A percentile compares a stretch with the other conserved stretches of the same genome.
These are phyloP conservation scores for Beaufortia kweichowensis DNA, from an alignment of 2,113 vertebrate species.

Conservation along the genomic window DNA sequence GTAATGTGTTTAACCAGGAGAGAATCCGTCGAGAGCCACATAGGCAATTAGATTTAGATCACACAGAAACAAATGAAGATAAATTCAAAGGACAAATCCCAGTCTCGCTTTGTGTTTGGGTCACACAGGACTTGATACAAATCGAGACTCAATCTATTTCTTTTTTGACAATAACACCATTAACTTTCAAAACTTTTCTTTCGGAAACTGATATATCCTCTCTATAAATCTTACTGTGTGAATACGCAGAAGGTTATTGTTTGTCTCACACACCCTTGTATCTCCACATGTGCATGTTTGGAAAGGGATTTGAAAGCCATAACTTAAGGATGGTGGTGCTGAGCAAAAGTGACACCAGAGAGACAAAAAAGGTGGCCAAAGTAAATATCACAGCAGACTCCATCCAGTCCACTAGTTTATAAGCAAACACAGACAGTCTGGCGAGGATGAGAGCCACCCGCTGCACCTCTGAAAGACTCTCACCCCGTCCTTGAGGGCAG, in stretches of 20 bases:
- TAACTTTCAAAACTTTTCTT: neutral
- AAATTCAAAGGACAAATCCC: slow-evolving; percentile 47
- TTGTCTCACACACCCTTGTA: neutral
- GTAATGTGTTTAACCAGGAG: slow-evolving; percentile 56
- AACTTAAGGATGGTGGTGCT: neutral
- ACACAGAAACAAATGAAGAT: slow-evolving; percentile 55
- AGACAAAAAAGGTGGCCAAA: slow-evolving; percentile 10
- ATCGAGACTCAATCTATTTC: slow-evolving; percentile 12
- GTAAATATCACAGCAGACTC: slow-evolving; percentile 49
- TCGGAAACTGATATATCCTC: no score
- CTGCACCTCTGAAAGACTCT: neutral
- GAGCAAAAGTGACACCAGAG: slow-evolving; percentile 49
- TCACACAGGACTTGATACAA: slow-evolving; percentile 27
- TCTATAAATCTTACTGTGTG: slow-evolving; percentile 8
- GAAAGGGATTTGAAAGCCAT: slow-evolving; percentile 22
- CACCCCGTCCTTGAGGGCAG: slow-evolving; percentile 5
- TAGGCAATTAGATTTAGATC: slow-evolving; percentile 50
- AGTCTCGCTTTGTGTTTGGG: slow-evolving; percentile 42
- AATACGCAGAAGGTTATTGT: slow-evolving; percentile 21
- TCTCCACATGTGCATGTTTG: slow-evolving; percentile 25
- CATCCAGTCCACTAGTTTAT: slow-evolving; percentile 41
- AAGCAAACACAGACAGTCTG: slow-evolving; percentile 42
- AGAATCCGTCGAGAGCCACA: slow-evolving; percentile 44
- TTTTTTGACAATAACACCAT: neutral
- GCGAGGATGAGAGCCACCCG: slow-evolving; percentile 19